Conservation (phyloP, 1,140 invertebrate species). For the Phenacoccus solenopsis region DNA sequence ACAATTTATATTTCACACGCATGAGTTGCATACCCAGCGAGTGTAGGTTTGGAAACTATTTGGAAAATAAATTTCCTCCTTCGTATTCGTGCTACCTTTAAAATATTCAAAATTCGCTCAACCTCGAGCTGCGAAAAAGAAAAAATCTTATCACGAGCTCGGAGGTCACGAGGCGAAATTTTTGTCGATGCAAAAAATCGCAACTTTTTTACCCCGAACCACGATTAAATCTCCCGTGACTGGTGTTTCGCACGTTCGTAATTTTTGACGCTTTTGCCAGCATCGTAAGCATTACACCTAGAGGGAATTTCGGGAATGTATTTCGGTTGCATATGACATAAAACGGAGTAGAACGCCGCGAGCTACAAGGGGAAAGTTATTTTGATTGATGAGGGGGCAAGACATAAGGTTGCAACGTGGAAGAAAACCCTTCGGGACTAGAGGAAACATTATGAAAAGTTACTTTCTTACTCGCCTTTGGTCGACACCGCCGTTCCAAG, state of each 20-base stretch:
- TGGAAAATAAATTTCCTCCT: too few relatives aligned
- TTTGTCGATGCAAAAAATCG: too few relatives aligned
- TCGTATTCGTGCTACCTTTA: too few relatives aligned
- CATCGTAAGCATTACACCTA: neutral
- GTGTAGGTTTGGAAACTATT: too few relatives aligned
- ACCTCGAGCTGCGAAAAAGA: too few relatives aligned
- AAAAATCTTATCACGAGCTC: too few relatives aligned
- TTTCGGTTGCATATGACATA: neutral
- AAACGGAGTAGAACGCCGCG: neutral
- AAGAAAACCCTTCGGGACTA: neutral
- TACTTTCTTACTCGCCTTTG: constrained; percentile 1
- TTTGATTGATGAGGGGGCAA: constrained; percentile 1
- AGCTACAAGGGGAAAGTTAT: constrained; percentile 1
- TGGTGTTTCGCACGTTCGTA: neutral
- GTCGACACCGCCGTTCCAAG: neutral
- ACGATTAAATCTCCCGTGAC: neutral
- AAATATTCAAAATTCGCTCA: too few relatives aligned
- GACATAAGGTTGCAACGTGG: neutral
- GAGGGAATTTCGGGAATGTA: neutral
- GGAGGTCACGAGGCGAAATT: too few relatives aligned
- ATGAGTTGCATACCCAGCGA: too few relatives aligned
- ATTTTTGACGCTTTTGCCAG: neutral
- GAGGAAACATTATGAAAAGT: neutral
- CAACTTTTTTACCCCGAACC: too few relatives aligned
- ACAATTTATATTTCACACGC: too few relatives aligned